Conservation (phyloP, 1,140 invertebrate species). For the Drosophila kikkawai region DNA sequence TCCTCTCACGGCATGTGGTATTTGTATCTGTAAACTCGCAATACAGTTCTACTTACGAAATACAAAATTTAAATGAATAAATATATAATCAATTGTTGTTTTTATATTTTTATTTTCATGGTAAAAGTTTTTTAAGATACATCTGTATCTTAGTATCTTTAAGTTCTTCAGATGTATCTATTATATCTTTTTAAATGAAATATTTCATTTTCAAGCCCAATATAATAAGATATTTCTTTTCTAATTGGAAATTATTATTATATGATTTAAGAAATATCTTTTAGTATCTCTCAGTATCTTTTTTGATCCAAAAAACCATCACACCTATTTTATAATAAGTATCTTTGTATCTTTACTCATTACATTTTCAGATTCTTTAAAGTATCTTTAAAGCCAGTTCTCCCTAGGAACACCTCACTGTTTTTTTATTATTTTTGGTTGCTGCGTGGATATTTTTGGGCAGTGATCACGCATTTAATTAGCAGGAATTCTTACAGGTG, state of each 20-base stretch:
- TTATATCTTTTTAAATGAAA: not conserved
- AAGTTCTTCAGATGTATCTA: not conserved
- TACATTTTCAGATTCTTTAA: not conserved
- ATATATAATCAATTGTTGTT: not conserved
- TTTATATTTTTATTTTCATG: not conserved
- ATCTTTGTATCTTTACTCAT: not conserved
- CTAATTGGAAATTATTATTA: not conserved
- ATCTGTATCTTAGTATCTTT: not conserved
- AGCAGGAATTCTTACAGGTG: constrained; percentile 64
- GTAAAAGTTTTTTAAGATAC: not conserved
- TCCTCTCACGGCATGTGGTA: constrained; percentile 22
- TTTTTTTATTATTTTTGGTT: constrained; percentile 32
- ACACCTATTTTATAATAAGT: no score
- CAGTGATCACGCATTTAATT: constrained; percentile 80
- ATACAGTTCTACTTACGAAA: constrained; percentile 16
- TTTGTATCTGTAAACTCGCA: not conserved
- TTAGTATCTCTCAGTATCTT: not conserved
- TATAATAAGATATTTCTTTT: not conserved
- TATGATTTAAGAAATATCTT: not conserved
- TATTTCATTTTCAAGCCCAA: not conserved
- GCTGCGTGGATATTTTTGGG: constrained; percentile 62
- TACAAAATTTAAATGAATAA: not conserved
- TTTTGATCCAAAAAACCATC: not conserved
- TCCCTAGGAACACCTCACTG: constrained; percentile 1
- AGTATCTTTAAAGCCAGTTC: not conserved